Conservation (phyloP, 2,113 vertebrate genomes). For the Seriola dumerili region DNA sequence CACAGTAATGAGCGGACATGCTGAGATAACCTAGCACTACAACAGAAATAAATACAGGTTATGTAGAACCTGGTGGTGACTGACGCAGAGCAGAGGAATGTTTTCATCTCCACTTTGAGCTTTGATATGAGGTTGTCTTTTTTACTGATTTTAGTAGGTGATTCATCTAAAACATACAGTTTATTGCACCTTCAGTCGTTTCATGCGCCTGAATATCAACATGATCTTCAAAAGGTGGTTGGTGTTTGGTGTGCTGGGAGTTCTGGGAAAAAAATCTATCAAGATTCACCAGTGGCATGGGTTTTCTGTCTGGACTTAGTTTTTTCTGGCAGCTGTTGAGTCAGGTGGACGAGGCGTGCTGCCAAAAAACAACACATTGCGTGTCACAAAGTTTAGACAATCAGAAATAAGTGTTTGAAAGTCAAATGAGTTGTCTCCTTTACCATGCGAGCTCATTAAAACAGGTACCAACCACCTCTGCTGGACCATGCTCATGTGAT, state of each 20-base stretch:
- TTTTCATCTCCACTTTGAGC: slow-evolving; percentile 5
- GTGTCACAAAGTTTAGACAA: slow-evolving; percentile 3
- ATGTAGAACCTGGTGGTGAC: neutral
- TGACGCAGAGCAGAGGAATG: slow-evolving; percentile 45
- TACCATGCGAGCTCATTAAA: neutral
- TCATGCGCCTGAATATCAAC: neutral
- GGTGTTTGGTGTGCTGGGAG: neutral
- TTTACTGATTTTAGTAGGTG: neutral
- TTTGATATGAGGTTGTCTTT: neutral
- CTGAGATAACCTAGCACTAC: slow-evolving; percentile 30
- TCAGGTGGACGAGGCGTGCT: neutral
- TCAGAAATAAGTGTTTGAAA: slow-evolving; percentile 32
- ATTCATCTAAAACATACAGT: neutral
- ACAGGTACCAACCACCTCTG: neutral
- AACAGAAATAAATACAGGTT: slow-evolving; percentile 59
- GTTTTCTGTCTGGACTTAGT: neutral
- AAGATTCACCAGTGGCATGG: too few relatives aligned
- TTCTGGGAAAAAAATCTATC: too few relatives aligned
- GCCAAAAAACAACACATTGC: neutral
- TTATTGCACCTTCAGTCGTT: neutral
- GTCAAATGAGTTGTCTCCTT: slow-evolving; percentile 46
- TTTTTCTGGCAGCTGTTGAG: neutral
- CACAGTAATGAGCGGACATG: slow-evolving; percentile 54
- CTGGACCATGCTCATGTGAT: neutral
- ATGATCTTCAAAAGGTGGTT: neutral